Conservation (phyloP, 2,888 invertebrate genomes). For the Synanthedon tipuliformis region DNA sequence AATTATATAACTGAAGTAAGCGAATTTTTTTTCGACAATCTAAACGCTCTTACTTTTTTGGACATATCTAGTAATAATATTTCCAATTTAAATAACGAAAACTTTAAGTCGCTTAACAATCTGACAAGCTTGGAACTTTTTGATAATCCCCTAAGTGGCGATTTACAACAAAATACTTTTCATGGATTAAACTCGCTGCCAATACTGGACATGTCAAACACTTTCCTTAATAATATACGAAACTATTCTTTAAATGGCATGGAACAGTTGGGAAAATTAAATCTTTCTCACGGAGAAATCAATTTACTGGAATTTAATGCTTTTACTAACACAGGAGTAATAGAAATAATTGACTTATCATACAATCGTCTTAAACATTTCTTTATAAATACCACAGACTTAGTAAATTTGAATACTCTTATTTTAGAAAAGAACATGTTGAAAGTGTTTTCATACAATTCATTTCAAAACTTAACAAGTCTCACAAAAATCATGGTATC, state of each 20-base stretch:
- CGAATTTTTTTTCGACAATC: conserved; percentile 20
- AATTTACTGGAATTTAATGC: conserved; percentile 30
- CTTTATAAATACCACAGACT: conserved; percentile 27
- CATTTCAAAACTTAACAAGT: conserved; percentile 17
- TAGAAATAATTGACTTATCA: conserved; percentile 40
- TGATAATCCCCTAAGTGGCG: conserved; percentile 32
- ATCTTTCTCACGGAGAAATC: conserved; percentile 36
- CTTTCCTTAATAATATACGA: conserved; percentile 22
- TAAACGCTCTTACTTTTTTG: conserved; percentile 26
- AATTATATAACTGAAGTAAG: conserved; percentile 31
- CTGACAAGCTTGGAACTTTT: conserved; percentile 33
- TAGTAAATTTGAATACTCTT: conserved; percentile 22
- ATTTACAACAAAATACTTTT: conserved; percentile 30
- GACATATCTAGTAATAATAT: conserved; percentile 44
- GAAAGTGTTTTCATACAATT: conserved; percentile 14
- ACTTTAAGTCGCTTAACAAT: conserved; percentile 25
- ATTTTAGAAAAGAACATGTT: conserved; percentile 36
- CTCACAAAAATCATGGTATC: conserved; percentile 25
- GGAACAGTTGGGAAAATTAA: conserved; percentile 28
- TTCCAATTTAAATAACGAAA: conserved; percentile 22
- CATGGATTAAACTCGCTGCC: conserved; percentile 34
- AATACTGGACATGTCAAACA: conserved; percentile 34
- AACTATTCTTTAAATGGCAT: conserved; percentile 41
- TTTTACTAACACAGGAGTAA: conserved; percentile 26
- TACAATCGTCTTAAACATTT: conserved; percentile 30